A percentile compares a stretch with the other conserved stretches of the same genome.
These are phyloP conservation scores for Drosophila kikkawai DNA, from an alignment of 1,140 invertebrate species.

Conservation along the genomic window DNA sequence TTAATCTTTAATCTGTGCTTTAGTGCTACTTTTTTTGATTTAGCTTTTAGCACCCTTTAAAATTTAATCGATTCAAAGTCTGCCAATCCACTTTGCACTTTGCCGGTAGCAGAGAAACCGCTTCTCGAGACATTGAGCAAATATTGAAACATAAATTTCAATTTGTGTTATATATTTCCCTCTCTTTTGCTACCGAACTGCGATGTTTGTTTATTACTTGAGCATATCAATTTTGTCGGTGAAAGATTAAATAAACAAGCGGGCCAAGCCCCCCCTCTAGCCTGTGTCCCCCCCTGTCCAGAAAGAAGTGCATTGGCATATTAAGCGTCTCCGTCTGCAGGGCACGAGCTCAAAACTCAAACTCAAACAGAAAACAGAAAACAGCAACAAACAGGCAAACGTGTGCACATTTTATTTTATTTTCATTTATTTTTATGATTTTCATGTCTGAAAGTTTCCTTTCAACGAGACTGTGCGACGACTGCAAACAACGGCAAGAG, in stretches of 20 bases:
- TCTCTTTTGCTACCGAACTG: conserved; percentile 5
- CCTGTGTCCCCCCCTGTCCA: background rate
- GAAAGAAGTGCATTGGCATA: conserved; percentile 70
- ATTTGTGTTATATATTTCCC: conserved; percentile 19
- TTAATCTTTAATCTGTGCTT: background rate
- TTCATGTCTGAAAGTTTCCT: conserved; percentile 53
- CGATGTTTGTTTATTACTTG: conserved; percentile 45
- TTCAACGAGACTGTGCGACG: conserved; percentile 37
- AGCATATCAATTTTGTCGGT: conserved; percentile 48
- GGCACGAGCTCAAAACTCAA: conserved; percentile 15
- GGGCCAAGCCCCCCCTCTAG: background rate
- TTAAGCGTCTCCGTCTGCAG: conserved; percentile 60
- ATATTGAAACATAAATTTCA: conserved; percentile 48
- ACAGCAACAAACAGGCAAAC: conserved; percentile 43
- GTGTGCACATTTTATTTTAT: conserved; percentile 72
- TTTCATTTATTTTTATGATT: conserved; percentile 64
- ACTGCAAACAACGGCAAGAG: conserved; percentile 45
- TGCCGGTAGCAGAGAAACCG: background rate
- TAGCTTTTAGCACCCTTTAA: conserved; percentile 28
- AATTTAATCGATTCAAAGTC: conserved; percentile 15
- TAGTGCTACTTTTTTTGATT: background rate
- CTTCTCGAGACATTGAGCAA: conserved; percentile 37
- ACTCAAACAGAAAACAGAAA: conserved; percentile 29
- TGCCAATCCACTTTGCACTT: conserved; percentile 24
- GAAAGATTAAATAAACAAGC: conserved; percentile 49